Base-by-base conservation (phyloP, 2,113 vertebrate species). In the Scortum barcoo region DNA sequence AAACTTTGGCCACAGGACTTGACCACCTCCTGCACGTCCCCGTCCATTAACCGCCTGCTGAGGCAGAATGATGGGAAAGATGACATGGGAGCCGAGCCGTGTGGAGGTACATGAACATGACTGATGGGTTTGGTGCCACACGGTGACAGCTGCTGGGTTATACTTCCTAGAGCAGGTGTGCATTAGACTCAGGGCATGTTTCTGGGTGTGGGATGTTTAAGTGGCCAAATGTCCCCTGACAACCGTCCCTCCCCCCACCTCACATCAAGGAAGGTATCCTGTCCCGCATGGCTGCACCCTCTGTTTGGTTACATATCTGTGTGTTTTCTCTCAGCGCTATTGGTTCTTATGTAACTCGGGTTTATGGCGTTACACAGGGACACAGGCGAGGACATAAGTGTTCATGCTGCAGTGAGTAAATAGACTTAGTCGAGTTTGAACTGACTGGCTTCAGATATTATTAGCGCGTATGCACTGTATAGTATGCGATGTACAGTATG, bases 221-320 rank as follows among this genome's bases (percentile, higher is more conserved):
- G 86, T 82, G 81, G 84, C 81, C 85, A 76, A 80, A 80, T 11
- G 36, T 87, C 88, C 72, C 68, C 87, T 61, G 88, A 87, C 79
- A 72, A 74, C 68, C 70, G 88, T 80, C 90, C 81, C 72, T 80
- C 90, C 81, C 72, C 56, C 86, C 63, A 66, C 81, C 51, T 86
- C 79, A 54, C 60, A 63, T 85, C 86, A 82, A 77, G 50, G 20
- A 68, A 70, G 76, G 85, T 82, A 67, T 80, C n/a, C 65, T 2
- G 26, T 57, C 79, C 54, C 44, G 26, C 56, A 33, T 65, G 58
- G 1, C 73, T 26, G 58, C 82, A 36, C 65, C 50, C 76, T 66
- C 65, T n/a, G 56, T 62, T 44, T 65, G 24, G 22, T 72, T 53
- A 61, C 46, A 62, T 76, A 66, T 74, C 58, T 65, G 40, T 40